Evolutionary conservation across 1,140 invertebrate genomes (phyloP).

Genomic region (Chlorops oryzae): DNA sequence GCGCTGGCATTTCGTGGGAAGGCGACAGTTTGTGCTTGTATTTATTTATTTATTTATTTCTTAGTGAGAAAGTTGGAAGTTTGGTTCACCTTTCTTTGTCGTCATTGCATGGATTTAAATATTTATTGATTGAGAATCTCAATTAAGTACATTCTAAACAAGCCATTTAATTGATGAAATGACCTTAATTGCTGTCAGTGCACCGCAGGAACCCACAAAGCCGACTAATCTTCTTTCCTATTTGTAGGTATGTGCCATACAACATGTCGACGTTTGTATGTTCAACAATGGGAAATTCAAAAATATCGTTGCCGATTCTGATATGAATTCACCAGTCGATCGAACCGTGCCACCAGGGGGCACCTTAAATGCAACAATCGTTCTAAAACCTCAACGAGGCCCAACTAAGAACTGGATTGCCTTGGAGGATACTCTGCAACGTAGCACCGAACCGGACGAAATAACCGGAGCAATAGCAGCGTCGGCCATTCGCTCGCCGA

Average conservation of each 20-base stretch:
- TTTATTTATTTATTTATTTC: too few species aligned
- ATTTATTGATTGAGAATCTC: too few species aligned
- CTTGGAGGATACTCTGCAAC: constrained; percentile 40
- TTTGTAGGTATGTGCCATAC: constrained; percentile 75
- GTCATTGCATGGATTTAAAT: too few species aligned
- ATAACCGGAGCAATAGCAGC: constrained; percentile 40
- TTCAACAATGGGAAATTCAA: constrained; percentile 99
- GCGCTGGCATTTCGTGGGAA: too few species aligned
- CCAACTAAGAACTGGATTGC: constrained; percentile 47
- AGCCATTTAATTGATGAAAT: too few species aligned
- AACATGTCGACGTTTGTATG: constrained; percentile 98
- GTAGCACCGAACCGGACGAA: constrained; percentile 44
- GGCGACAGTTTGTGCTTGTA: too few species aligned
- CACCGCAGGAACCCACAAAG: too few species aligned
- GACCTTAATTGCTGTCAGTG: too few species aligned
- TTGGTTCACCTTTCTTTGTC: too few species aligned
- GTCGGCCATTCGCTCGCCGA: constrained; percentile 39
- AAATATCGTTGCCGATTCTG: constrained; percentile 87
- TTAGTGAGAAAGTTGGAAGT: too few species aligned
- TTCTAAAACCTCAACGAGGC: constrained; percentile 62
- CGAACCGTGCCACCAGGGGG: constrained; percentile 55
- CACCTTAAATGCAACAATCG: constrained; percentile 58
- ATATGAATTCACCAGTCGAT: constrained; percentile 52
- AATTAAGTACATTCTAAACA: too few species aligned
- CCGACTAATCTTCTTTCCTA: too few species aligned